These are phyloP conservation scores for Scomber japonicus DNA, from an alignment of 2,113 vertebrate species.

Conservation along the genomic window DNA sequence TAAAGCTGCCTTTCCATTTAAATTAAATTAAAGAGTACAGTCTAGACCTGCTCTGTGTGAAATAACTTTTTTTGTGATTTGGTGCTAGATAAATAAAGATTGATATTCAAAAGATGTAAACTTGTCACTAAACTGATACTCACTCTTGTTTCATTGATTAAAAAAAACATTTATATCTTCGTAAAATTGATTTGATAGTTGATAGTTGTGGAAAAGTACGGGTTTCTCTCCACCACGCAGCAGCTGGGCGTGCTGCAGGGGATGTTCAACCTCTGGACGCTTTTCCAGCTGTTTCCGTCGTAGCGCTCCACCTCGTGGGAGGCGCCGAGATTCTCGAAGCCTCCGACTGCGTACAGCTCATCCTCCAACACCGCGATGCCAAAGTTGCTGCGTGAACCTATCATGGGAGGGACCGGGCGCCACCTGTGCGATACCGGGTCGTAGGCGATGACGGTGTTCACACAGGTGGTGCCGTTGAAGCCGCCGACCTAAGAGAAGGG, in stretches of 20 bases:
- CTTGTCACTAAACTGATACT: too few relatives aligned
- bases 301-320: conserved; percentile 20
- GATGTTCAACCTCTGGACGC: neutral
- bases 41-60: too few relatives aligned
- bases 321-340: neutral
- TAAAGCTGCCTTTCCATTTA: too few relatives aligned
- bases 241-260: neutral
- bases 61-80: too few relatives aligned
- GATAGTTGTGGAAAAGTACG: neutral
- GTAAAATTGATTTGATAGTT: neutral
- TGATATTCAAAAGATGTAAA: too few relatives aligned
- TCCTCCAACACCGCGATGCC: conserved; percentile 25
- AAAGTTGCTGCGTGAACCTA: neutral
- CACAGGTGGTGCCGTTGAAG: neutral
- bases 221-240: conserved; percentile 10
- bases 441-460: neutral
- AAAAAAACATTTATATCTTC: too few relatives aligned
- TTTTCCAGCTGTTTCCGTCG: neutral
- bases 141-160: too few relatives aligned
- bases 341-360: conserved; percentile 21
- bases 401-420: neutral
- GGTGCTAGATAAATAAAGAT: too few relatives aligned
- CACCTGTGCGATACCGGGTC: neutral
- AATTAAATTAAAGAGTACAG: too few relatives aligned
- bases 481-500: neutral